Conservation (phyloP, 2,888 invertebrate genomes). For the Mantis religiosa region DNA sequence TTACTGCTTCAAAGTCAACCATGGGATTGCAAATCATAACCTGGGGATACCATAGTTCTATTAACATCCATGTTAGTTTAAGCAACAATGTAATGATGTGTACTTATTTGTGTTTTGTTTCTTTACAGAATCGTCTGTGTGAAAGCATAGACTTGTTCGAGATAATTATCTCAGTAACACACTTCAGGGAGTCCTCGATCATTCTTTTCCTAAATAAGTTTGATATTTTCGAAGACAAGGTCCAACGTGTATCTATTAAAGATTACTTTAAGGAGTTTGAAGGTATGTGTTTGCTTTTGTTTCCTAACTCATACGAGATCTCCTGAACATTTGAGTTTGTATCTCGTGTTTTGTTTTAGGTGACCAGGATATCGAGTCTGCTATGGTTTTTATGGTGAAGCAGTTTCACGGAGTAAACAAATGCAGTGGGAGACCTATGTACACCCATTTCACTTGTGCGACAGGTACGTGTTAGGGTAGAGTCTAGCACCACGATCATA, state of each 20-base stretch:
- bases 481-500: no score
- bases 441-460: constrained; percentile 10
- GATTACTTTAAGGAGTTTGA: not conserved
- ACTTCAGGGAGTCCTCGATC: not conserved
- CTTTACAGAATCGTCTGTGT: not conserved
- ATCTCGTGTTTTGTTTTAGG: not conserved
- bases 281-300: not conserved
- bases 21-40: no score
- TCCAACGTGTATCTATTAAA: not conserved
- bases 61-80: no score
- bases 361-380: not conserved
- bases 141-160: not conserved
- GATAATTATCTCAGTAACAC: not conserved
- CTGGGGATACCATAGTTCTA: no score
- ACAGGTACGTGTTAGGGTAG: not conserved
- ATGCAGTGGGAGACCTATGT: not conserved
- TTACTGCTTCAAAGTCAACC: no score
- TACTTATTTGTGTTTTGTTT: not conserved
- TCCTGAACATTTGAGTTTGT: no score
- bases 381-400: not conserved
- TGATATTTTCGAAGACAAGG: constrained; percentile 1
- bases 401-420: not conserved
- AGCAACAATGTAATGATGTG: no score
- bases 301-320: no score
- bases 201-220: constrained; percentile 3